Evolutionary conservation across 2,888 invertebrate genomes (phyloP), one percentile per base, ranked within the genome.

Genomic region (Horisme vitalbata): DNA sequence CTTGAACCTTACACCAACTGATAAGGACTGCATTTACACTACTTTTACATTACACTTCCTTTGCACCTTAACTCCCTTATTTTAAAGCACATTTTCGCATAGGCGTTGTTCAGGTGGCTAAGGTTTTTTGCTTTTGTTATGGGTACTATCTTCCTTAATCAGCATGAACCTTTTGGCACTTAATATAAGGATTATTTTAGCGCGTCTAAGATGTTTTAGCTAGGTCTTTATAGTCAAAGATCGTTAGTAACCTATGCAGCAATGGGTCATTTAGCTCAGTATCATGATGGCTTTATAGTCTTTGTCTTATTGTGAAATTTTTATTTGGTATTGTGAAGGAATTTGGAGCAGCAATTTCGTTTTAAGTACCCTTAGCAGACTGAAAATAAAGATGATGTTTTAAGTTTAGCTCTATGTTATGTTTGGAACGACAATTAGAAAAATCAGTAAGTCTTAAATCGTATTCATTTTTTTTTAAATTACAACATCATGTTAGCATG

Each of bases 1-100:
- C 71, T 67, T 63, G 63, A 72, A 72, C 71, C 65, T 59, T 68
- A 63, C 63, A 65, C 67, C 59, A 66, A 71, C 52, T 48, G 55
- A 76, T 75, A 79, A 75, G 70, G 60, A 52, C 54, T 58, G 62
- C 63, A 65, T 65, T 70, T 57, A 54, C 24, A 59, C 69, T 57
- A 65, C 41, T 37, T 55, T 33, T 26, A 26, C 5, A 20, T n/a
- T 28, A 14, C 18, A 20, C 9, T 23, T 30, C 32, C 10, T 61
- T 54, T 58, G 48, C 45, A 62, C 52, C 55, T 49, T 73, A 63
- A 51, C 26, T 5, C 33, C 18, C 38, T 13, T 0, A 3, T 0
- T 10, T 53, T 63, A 66, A 52, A 50, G 53, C 45, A 18, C n/a
- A 56, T 39, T 57, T 60, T 65, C 3, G 48, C 30, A 20, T 3